Evolutionary conservation across 2,797 vertebrate species (phyloP), one percentile per base, ranked within the genome.

Genomic region (Gymnoscopelus braueri): DNA sequence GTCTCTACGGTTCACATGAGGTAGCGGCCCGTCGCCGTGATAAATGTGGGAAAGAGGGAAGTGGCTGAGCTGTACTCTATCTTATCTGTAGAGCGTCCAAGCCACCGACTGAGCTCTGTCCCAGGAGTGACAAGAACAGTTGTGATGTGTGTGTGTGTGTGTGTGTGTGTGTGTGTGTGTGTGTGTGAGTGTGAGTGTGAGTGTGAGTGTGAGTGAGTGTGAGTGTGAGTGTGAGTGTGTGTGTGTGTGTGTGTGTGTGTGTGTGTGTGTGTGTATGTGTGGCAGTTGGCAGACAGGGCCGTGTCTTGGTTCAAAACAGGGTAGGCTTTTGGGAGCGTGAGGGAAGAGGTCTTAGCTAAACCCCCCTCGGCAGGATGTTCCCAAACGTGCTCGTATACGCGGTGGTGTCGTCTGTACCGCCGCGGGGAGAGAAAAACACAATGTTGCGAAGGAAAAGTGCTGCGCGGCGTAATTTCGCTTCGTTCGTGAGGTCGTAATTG

Each of bases 11-110:
- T 78, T 83, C 79, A 81, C 70, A 72, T 55, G 79, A 87, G 84
- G 82, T 82, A 74, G 75, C 79, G 48, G 65, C 69, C 47, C 63
- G 66, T 63, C 63, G 19, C 73, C 79, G 69, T 87, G 83, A 90
- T 84, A 71, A 86, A 89, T 85, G 86, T 91, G 88, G 85, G 87
- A 88, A 87, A 83, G 70, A 69, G 80, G 87, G 88, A 88, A 89
- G 75, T 78, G 77, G 67, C 77, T 71, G 72, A 29, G 51, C 75
- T 51, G 62, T 47, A 72, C 67, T 77, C 87, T 87, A 88, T 88
- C 88, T 91, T 88, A 88, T 91, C 88, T 89, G 77, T 77, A 72
- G 79, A 71, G 77, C 7, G 80, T 84, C 86, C 86, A 84, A 89
- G 74, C 79, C 80, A 78, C 84, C 71, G 81, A 77, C 80, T 82